Conservation (phyloP, 1,140 invertebrate species). For the Lutraria rhynchaena region DNA sequence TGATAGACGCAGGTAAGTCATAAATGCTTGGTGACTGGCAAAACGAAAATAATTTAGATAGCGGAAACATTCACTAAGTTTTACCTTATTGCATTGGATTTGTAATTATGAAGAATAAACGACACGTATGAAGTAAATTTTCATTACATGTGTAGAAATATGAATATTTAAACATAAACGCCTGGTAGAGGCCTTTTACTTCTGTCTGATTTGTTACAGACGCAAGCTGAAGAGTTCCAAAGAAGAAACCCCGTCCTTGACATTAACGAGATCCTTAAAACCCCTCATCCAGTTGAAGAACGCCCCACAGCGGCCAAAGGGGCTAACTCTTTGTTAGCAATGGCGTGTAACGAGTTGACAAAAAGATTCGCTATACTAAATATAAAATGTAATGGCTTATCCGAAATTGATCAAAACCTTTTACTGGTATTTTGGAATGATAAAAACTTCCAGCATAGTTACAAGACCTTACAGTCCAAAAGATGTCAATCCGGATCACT, state of each 20-base stretch:
- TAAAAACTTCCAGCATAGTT: slow-evolving; percentile 67
- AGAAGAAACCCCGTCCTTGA: slow-evolving; percentile 66
- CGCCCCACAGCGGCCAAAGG: slow-evolving; percentile 38
- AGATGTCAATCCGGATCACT: slow-evolving; percentile 27
- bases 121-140: no score
- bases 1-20: no score
- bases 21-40: no score
- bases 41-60: no score
- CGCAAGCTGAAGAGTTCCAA: slow-evolving; percentile 60
- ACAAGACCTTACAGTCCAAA: slow-evolving; percentile 6
- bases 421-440: slow-evolving; percentile 70
- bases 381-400: slow-evolving; percentile 52
- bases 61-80: no score
- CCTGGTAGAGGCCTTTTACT: no score
- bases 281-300: slow-evolving; percentile 63
- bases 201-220: slow-evolving; percentile 51
- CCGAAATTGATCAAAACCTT: slow-evolving; percentile 55
- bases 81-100: no score
- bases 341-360: slow-evolving; percentile 46
- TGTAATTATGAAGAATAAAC: no score
- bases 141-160: no score
- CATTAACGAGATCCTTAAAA: slow-evolving; percentile 60
- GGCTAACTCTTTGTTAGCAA: slow-evolving; percentile 48
- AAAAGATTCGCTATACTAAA: slow-evolving; percentile 55
- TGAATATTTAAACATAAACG: no score